These are phyloP conservation scores for Ascaphus truei DNA, from an alignment of 2,113 vertebrate genomes.

Conservation along the genomic window DNA sequence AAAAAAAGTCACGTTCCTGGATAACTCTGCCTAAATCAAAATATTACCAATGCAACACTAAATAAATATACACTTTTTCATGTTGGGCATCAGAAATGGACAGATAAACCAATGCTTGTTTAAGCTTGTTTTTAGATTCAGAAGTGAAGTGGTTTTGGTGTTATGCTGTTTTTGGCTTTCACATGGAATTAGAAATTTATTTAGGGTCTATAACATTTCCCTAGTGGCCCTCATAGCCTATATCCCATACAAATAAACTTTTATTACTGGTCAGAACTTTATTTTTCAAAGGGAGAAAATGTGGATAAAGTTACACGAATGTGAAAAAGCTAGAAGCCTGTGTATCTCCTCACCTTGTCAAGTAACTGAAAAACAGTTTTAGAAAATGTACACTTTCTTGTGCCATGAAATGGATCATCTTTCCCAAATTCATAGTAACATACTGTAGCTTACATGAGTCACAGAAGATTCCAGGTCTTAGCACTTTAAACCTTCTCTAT, in stretches of 20 bases:
- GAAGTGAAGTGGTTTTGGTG: conserved; percentile 19
- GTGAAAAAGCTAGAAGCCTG: conserved; percentile 4
- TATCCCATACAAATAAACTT: conserved; percentile 21
- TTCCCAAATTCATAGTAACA: not conserved
- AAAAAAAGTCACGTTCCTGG: too few relatives aligned
- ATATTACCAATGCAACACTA: not conserved
- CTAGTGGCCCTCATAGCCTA: not conserved
- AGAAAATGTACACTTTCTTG: not conserved
- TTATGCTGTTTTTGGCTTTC: conserved; percentile 12
- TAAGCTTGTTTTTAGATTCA: not conserved
- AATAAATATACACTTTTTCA: not conserved
- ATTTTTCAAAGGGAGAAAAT: conserved; percentile 16
- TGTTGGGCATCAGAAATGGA: not conserved
- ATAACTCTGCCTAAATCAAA: not conserved
- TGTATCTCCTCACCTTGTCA: conserved; percentile 12
- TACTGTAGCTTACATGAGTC: not conserved
- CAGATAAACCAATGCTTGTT: not conserved
- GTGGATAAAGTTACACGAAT: conserved; percentile 17
- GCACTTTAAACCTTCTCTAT: too few relatives aligned
- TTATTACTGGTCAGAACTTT: not conserved
- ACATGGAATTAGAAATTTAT: not conserved
- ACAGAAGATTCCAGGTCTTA: not conserved
- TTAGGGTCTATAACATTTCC: not conserved
- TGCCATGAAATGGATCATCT: not conserved
- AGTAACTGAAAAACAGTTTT: conserved; percentile 9